phyloP scores from a whole-genome alignment of 2,888 invertebrate species.

The Volucella inanis region DNA sequence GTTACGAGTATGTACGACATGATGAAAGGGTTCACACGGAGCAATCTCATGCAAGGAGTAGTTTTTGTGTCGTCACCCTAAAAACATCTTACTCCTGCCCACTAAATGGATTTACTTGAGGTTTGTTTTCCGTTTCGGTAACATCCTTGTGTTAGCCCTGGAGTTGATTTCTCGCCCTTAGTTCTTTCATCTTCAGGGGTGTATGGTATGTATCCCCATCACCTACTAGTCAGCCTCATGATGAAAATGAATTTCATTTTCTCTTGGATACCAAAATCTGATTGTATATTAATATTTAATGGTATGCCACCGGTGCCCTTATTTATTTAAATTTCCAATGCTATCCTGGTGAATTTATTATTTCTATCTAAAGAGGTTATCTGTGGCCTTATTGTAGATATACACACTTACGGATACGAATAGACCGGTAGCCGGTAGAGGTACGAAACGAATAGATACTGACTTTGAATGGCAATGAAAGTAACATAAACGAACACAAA shows the following conservation, averaged over 20 bases:
- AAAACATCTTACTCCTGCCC: constrained; percentile 51
- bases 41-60: constrained; percentile 55
- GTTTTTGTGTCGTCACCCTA: constrained; percentile 30
- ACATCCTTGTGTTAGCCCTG: constrained; percentile 8
- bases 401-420: constrained; percentile 6
- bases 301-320: constrained; percentile 33
- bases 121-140: constrained; percentile 27
- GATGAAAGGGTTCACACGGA: constrained; percentile 69
- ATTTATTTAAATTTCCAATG: constrained; percentile 73
- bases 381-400: constrained; percentile 52
- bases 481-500: constrained; percentile 5
- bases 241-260: constrained; percentile 71
- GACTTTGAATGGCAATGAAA: no score
- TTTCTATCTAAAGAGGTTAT: constrained; percentile 73
- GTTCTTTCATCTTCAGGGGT: background rate
- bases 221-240: background rate
- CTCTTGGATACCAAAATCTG: constrained; percentile 71
- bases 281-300: constrained; percentile 75
- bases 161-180: background rate
- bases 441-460: no score
- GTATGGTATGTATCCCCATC: no score
- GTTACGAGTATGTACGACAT: constrained; percentile 49
- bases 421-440: background rate
- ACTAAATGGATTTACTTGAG: constrained; percentile 21
- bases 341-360: constrained; percentile 71